Percentiles rank a stretch among this genome's conserved stretches.
phyloP scores from a whole-genome alignment of 2,888 invertebrate genomes.

The Sphaeridia pumilis region DNA sequence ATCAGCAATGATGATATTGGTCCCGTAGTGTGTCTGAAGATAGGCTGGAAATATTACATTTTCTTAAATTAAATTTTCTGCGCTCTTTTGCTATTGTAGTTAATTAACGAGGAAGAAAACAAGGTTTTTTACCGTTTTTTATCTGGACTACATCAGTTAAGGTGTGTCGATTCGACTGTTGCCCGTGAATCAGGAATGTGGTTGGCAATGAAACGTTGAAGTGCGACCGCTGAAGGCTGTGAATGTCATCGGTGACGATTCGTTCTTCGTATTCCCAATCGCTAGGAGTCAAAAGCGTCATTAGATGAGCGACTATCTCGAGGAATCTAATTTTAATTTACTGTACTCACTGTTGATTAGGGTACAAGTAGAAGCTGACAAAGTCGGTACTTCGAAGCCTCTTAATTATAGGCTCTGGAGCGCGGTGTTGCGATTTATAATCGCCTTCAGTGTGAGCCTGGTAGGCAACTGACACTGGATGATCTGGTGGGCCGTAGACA shows the following conservation, averaged over 20 bases:
- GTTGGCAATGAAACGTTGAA: neutral
- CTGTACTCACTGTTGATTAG: neutral
- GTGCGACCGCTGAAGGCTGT: neutral
- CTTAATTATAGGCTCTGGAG: neutral
- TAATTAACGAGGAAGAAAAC: too few species aligned
- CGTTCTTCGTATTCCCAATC: neutral
- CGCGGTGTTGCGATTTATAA: too few species aligned
- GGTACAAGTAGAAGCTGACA: neutral
- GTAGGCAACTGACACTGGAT: too few species aligned
- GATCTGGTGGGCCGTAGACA: too few species aligned
- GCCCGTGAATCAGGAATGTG: neutral
- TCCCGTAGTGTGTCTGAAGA: neutral
- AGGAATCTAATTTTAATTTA: too few species aligned
- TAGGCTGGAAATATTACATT: neutral
- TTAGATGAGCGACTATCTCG: too few species aligned
- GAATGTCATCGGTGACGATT: neutral
- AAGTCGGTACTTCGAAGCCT: neutral
- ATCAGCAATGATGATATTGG: conserved; percentile 19
- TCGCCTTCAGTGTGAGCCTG: too few species aligned
- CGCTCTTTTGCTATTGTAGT: too few species aligned
- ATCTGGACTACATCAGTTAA: neutral
- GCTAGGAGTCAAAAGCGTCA: too few species aligned
- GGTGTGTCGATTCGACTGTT: neutral
- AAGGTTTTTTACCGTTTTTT: neutral
- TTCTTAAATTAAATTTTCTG: neutral